Base-by-base conservation (phyloP, 2,113 vertebrate genomes). In the Tringa solitaria region DNA sequence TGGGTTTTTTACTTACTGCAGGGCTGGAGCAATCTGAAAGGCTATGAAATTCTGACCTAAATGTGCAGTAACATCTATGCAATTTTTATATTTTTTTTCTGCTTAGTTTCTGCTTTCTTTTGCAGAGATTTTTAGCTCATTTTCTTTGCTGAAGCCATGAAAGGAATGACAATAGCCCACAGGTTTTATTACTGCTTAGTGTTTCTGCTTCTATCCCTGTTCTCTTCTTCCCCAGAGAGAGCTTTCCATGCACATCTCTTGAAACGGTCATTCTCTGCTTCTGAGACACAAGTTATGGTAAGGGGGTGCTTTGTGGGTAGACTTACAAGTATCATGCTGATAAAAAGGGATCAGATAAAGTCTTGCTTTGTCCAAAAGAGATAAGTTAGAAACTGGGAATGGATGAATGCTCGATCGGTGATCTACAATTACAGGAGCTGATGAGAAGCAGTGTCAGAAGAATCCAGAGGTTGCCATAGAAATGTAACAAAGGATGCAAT, bases 351-450 rank as follows among this genome's bases (percentile, higher is more conserved):
- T 88, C 65, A 96, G 92, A 95, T 96, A 86, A 90, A 87, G 90
- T 82, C 54, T 77, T 30, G 32, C 92, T 79, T 89, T 96, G 95
- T 95, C 74, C 17, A 0, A 87, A 95, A 93, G 26, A 87, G 83
- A 69, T 93, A 96, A 89, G 53, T 88, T 96, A 89, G 95, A 93
- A 93, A 46, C 67, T 61, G 61, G 80, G 50, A 90, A 69, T 33
- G 53, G 53, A 70, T 8, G 26, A 80, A 85, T 41, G 57, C 56
- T 64, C 3, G 8, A 82, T 80, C 63, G 24, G 68, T 12, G 74
- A 83, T 95, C 96, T 97, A 91, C 83, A 87, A 8, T 97, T 97
- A 96, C 96, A 96, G 85, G 59, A 87, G 82, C 72, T 85, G 95
- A 88, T 80, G 90, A 65, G 63, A 91, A 91, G 70, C 19, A 8